These are phyloP conservation scores for Diplogasteroides magnus DNA, from an alignment of 1,140 invertebrate species.

Conservation along the genomic window DNA sequence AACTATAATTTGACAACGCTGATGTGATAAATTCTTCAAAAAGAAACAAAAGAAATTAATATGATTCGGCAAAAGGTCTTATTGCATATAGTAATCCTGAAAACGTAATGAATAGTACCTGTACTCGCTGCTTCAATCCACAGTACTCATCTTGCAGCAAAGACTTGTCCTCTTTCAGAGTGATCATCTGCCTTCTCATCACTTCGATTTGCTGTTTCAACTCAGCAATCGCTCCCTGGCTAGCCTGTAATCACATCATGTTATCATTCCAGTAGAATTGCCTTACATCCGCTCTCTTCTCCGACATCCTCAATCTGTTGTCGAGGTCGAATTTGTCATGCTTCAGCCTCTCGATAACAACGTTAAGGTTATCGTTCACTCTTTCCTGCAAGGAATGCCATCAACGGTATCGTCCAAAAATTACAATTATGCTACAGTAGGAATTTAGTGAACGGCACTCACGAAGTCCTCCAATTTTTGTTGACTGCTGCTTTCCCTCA, in stretches of 20 bases:
- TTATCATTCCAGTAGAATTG: too few relatives aligned
- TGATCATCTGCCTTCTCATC: conserved; percentile 25
- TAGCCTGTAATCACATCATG: too few relatives aligned
- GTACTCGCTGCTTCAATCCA: neutral
- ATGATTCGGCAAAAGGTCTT: conserved; percentile 10
- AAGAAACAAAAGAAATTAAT: too few relatives aligned
- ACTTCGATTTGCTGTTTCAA: conserved; percentile 28
- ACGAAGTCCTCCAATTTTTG: conserved; percentile 9
- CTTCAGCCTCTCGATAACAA: conserved; percentile 18
- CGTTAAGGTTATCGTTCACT: conserved; percentile 13
- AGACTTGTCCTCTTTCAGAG: conserved; percentile 21
- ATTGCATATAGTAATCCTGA: conserved; percentile 2
- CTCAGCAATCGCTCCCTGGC: conserved; percentile 12
- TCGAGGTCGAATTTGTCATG: conserved; percentile 27
- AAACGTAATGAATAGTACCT: conserved; percentile 3
- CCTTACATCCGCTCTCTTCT: conserved; percentile 26
- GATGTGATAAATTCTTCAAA: too few relatives aligned
- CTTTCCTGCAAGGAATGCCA: conserved; percentile 4
- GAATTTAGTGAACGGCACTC: neutral
- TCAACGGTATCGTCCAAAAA: neutral
- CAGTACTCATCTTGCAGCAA: conserved; percentile 14
- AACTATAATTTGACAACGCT: too few relatives aligned
- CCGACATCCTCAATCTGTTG: conserved; percentile 27
- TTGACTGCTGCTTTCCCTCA: conserved; percentile 1
- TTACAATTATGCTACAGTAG: neutral